phyloP scores from a whole-genome alignment of 2,113 vertebrate species.

The Pitta sordida region DNA sequence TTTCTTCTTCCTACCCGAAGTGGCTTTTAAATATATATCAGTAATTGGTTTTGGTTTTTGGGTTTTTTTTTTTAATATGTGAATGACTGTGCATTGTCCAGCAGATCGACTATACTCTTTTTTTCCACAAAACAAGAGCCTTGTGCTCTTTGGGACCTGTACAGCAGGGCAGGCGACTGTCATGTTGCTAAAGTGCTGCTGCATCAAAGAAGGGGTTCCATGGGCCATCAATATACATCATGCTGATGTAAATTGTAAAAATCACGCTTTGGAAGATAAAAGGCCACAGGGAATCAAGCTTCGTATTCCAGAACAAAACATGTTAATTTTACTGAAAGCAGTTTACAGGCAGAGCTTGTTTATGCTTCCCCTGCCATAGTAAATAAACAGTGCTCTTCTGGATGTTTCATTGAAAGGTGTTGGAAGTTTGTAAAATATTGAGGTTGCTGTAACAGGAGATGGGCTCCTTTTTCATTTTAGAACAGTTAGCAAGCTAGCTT shows the following conservation, averaged over 20 bases:
- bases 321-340: background rate
- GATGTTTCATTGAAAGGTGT: background rate
- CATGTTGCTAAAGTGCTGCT: background rate
- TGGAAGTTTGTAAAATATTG: background rate
- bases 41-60: background rate
- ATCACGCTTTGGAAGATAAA: background rate
- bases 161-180: background rate
- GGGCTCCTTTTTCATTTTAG: background rate
- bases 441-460: background rate
- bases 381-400: background rate
- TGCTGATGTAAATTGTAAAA: background rate
- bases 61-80: background rate
- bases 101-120: background rate
- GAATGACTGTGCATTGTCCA: background rate
- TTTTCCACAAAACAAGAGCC: background rate
- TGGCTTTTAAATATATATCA: background rate
- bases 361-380: background rate
- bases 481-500: background rate
- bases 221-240: background rate
- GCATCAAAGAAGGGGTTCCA: background rate
- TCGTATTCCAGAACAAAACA: background rate
- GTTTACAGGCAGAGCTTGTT: background rate
- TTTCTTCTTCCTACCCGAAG: background rate
- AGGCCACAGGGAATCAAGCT: background rate
- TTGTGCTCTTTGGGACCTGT: background rate